These are phyloP conservation scores for Melieria picta DNA, from an alignment of 2,888 invertebrate genomes.

Conservation along the genomic window DNA sequence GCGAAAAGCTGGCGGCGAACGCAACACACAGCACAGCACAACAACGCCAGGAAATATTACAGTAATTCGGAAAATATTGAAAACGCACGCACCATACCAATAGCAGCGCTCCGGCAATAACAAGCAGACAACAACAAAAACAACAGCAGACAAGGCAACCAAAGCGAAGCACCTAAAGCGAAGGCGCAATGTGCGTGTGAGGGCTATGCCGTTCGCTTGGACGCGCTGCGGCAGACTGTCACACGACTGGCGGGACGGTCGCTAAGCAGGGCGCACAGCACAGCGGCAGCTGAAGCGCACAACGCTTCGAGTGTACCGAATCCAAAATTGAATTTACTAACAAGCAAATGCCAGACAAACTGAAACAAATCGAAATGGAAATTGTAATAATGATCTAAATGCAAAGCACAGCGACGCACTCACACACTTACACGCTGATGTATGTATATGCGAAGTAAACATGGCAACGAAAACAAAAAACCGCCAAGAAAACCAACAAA, in stretches of 20 bases:
- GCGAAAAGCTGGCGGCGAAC: neutral
- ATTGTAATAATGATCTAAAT: neutral
- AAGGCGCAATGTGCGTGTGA: too few relatives aligned
- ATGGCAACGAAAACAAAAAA: neutral
- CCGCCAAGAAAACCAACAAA: too few relatives aligned
- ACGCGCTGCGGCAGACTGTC: neutral
- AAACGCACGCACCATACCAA: neutral
- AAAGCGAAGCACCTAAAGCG: too few relatives aligned
- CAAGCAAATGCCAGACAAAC: conserved; percentile 25
- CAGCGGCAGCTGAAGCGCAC: too few relatives aligned
- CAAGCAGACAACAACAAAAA: neutral
- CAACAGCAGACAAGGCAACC: neutral
- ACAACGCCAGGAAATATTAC: neutral
- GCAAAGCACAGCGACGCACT: too few relatives aligned
- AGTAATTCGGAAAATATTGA: neutral
- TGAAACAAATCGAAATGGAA: conserved; percentile 27
- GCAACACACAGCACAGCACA: too few relatives aligned
- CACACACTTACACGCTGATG: neutral
- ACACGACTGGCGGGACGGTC: neutral
- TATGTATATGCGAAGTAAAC: neutral
- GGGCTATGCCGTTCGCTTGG: too few relatives aligned
- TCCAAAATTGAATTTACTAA: conserved; percentile 24
- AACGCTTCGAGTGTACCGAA: too few relatives aligned
- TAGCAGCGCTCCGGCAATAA: neutral
- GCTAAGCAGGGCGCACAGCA: too few relatives aligned